These are phyloP conservation scores for Gracilinanus agilis DNA, from an alignment of 2,113 vertebrate species.

Conservation along the genomic window DNA sequence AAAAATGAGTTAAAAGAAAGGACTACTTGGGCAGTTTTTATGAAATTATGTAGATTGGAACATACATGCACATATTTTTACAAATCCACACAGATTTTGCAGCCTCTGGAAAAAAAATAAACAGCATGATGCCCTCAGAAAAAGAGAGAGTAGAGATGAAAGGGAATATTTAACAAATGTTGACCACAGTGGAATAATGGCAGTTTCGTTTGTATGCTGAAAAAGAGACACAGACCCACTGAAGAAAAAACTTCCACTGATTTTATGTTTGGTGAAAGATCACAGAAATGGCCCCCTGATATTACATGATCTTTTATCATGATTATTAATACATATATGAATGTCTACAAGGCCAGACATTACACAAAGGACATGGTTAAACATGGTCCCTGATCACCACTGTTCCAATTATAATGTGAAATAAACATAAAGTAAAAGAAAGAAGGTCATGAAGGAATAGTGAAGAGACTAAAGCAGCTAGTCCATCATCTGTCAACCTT, in stretches of 20 bases:
- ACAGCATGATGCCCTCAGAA: background rate
- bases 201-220: background rate
- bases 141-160: background rate
- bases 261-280: background rate
- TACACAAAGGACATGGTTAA: background rate
- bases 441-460: background rate
- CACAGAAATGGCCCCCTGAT: background rate
- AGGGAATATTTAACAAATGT: background rate
- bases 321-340: background rate
- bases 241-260: background rate
- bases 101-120: background rate
- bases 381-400: background rate
- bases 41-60: background rate
- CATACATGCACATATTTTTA: background rate
- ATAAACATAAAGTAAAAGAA: background rate
- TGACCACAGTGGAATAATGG: background rate
- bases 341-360: background rate
- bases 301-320: background rate
- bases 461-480: background rate
- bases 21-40: background rate
- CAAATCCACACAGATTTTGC: background rate
- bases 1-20: background rate
- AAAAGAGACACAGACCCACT: background rate
- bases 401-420: background rate
- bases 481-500: background rate